These are phyloP conservation scores for Myotis vivesi DNA, from an alignment of 2,797 vertebrate genomes.

Conservation along the genomic window DNA sequence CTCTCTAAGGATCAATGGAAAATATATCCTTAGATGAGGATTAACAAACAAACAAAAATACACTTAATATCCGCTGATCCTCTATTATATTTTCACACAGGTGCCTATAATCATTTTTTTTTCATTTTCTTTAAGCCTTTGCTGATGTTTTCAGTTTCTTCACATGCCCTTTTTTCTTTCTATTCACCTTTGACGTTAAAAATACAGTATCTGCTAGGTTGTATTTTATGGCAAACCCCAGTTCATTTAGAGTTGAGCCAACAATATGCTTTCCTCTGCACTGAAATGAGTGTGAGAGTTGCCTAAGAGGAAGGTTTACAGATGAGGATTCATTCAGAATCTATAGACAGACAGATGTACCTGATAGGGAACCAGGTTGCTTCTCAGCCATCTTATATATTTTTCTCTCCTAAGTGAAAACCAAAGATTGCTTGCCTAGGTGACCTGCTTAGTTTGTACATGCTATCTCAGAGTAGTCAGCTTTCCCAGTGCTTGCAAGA, in stretches of 20 bases:
- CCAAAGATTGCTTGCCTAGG: neutral
- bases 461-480: neutral
- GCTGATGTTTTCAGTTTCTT: neutral
- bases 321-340: neutral
- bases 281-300: neutral
- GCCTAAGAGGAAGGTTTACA: neutral
- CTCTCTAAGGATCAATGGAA: too few relatives aligned
- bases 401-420: neutral
- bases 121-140: conserved; percentile 1
- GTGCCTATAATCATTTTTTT: neutral
- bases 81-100: neutral
- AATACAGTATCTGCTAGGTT: neutral
- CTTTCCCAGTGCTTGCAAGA: neutral
- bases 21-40: too few relatives aligned
- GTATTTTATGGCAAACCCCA: neutral
- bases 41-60: conserved; percentile 32
- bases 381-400: neutral
- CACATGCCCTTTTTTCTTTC: neutral
- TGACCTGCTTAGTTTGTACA: neutral
- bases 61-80: conserved; percentile 4
- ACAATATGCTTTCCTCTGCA: neutral
- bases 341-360: neutral
- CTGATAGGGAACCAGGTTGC: neutral
- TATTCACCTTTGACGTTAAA: conserved; percentile 21
- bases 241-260: neutral